Base-by-base conservation (phyloP, 2,888 invertebrate species). In the Tillus elongatus region DNA sequence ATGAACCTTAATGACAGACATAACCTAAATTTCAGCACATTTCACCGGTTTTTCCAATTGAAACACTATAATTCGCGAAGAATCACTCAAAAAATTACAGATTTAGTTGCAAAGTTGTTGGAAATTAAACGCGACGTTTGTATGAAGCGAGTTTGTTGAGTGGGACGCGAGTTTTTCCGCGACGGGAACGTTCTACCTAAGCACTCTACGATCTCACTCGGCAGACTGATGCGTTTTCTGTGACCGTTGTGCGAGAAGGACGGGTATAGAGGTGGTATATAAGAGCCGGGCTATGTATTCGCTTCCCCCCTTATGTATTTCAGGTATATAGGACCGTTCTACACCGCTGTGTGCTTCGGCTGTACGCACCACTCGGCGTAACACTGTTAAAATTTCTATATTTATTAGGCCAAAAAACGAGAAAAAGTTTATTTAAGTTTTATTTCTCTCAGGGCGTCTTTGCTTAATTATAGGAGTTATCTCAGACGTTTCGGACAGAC, bases 211-310 rank as follows among this genome's bases (percentile, higher is more conserved):
- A 57, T 58, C 56, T 60, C 59, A 50, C 56, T 54, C 54, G 50
- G 37, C 69, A 71, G 63, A 63, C 67, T 49, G 62, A 55, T 47
- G 63, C 60, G 66, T 72, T 60, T 71, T 72, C 41, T 72, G 68
- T 51, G 71, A 69, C 52, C 64, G 64, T 55, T 58, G 58, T 56
- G 56, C 51, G 53, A 57, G 54, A 53, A 58, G 56, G 60, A 59
- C 42, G 41, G 39, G 24, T 11, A 33, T 33, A 50, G 57, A n/a
- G n/a, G n/a, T n/a, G n/a, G n/a, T n/a, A n/a, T 59, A 60, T 46
- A 61, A 60, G 61, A 47, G 43, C 45, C 46, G 48, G 54, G 53
- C 51, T 58, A 61, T 60, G 56, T 62, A 62, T 60, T 58, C 57
- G 57, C 56, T 56, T 59, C 58, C 60, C n/a, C 60, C 63, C 62